Percentiles rank a stretch among this genome's conserved stretches.
Evolutionary conservation across 1,140 invertebrate genomes (phyloP).

Genomic region (Drosophila saltans): DNA sequence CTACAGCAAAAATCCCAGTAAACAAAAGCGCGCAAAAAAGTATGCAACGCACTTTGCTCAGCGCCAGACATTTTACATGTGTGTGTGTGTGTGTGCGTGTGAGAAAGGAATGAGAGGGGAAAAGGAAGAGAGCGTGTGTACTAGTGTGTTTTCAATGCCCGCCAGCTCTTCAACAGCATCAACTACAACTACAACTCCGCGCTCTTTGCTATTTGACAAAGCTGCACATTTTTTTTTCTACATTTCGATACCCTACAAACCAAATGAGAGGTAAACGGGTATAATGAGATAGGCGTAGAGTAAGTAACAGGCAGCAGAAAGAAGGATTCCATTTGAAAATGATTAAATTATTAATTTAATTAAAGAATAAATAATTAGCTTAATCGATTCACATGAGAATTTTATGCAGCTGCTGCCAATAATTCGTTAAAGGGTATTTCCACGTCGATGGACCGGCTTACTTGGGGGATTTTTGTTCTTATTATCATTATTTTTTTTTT

Average conservation of each 20-base stretch:
- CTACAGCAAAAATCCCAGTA: slow-evolving; percentile 59
- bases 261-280: background rate
- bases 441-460: background rate
- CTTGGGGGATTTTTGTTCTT: background rate
- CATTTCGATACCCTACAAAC: background rate
- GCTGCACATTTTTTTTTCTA: slow-evolving; percentile 67
- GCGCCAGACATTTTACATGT: slow-evolving; percentile 45
- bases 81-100: slow-evolving; percentile 16
- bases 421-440: background rate
- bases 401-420: background rate
- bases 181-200: slow-evolving; percentile 50
- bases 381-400: background rate
- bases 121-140: background rate
- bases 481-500: slow-evolving; percentile 25
- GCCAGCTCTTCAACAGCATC: slow-evolving; percentile 60
- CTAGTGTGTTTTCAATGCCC: slow-evolving; percentile 68
- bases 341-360: too few relatives aligned
- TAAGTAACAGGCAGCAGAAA: too few relatives aligned
- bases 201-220: slow-evolving; percentile 71
- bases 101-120: background rate
- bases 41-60: slow-evolving; percentile 76
- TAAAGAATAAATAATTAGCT: too few relatives aligned
- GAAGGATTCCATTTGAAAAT: too few relatives aligned
- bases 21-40: slow-evolving; percentile 78
- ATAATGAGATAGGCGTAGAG: too few relatives aligned